Conservation (phyloP, 2,888 invertebrate genomes). For the Harpalus rubripes region DNA sequence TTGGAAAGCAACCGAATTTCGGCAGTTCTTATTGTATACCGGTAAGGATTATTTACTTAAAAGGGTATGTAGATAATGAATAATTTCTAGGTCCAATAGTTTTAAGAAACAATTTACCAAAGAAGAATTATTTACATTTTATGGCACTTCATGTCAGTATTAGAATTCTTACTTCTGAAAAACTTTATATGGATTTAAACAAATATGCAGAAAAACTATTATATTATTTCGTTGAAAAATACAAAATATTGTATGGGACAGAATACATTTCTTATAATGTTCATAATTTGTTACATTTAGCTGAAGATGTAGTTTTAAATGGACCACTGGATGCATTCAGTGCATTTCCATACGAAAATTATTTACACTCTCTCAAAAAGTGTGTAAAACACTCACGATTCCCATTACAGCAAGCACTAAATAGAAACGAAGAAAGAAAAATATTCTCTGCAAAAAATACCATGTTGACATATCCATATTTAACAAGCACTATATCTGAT, state of each 20-base stretch:
- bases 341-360: slow-evolving; percentile 58
- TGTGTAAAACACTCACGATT: not conserved
- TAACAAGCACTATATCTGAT: not conserved
- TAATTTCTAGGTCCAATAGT: slow-evolving; percentile 14
- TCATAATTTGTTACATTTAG: slow-evolving; percentile 67
- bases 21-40: slow-evolving; percentile 34
- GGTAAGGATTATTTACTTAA: not conserved
- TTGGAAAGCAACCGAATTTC: slow-evolving; percentile 34
- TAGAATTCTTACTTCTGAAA: slow-evolving; percentile 8
- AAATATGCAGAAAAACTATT: slow-evolving; percentile 49
- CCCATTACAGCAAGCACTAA: slow-evolving; percentile 52
- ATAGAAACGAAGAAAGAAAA: slow-evolving; percentile 24
- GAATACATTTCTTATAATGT: slow-evolving; percentile 68
- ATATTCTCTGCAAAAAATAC: not conserved
- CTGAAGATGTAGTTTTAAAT: slow-evolving; percentile 61
- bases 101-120: slow-evolving; percentile 4
- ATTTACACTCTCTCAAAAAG: slow-evolving; percentile 52
- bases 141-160: slow-evolving; percentile 11
- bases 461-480: not conserved
- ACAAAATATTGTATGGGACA: slow-evolving; percentile 60
- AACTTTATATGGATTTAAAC: not conserved
- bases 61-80: not conserved
- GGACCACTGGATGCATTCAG: slow-evolving; percentile 58
- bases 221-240: slow-evolving; percentile 38
- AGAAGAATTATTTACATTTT: slow-evolving; percentile 32